Percentiles rank a stretch among this genome's conserved stretches.
These are phyloP conservation scores for Hippocampus kuda DNA, from an alignment of 2,797 vertebrate genomes.

Conservation along the genomic window DNA sequence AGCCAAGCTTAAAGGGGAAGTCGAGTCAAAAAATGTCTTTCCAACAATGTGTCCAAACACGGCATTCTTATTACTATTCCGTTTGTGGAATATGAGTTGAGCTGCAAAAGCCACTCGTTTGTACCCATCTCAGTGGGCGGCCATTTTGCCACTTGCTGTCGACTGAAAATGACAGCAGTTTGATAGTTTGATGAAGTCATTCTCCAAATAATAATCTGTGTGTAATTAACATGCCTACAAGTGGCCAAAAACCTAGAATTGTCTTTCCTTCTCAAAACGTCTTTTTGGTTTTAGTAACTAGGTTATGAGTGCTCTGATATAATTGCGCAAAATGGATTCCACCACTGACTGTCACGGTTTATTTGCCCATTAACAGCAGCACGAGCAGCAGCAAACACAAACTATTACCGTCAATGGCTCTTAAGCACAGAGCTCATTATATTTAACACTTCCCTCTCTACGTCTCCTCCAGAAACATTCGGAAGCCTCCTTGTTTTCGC, in stretches of 20 bases:
- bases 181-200: background rate
- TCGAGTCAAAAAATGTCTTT: too few relatives aligned
- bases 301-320: background rate
- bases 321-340: slow-evolving; percentile 3
- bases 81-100: too few relatives aligned
- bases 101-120: too few relatives aligned
- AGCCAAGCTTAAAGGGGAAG: background rate
- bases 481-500: background rate
- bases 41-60: too few relatives aligned
- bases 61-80: too few relatives aligned
- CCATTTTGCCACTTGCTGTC: too few relatives aligned
- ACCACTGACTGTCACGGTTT: background rate
- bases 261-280: too few relatives aligned
- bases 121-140: too few relatives aligned
- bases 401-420: background rate
- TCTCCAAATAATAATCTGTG: too few relatives aligned
- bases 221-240: background rate
- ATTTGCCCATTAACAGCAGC: background rate
- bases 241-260: background rate
- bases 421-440: slow-evolving; percentile 4
- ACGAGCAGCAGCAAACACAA: background rate
- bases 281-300: background rate
- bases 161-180: background rate
- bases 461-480: background rate
- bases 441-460: slow-evolving; percentile 2